Base-by-base conservation (phyloP, 2,113 vertebrate genomes). In the Phaethornis superciliosus region DNA sequence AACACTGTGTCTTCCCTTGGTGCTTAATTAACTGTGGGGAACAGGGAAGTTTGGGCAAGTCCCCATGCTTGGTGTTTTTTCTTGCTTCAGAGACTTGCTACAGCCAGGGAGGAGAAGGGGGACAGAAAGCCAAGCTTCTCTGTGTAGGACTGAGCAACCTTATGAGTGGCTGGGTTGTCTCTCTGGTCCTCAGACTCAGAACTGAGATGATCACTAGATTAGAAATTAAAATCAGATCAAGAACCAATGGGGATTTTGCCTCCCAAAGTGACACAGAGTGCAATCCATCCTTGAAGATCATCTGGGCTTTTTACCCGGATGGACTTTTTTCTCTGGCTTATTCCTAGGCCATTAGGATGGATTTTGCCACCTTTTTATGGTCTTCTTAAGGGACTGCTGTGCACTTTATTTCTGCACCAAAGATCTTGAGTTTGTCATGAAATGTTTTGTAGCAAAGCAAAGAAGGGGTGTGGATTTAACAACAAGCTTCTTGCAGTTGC, bases 101-200 rank as follows among this genome's bases (percentile, higher is more conserved):
- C 69, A 58, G 35, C 27, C 49, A 30, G 13, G 69, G 9, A 0
- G 10, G 4, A 56, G 23, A 80, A 44, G 12, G 19, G 52, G 5
- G 27, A 24, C 18, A 65, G 26, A 47, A 81, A 10, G 7, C 12
- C 74, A 75, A 67, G 7, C 12, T 71, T 68, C 62, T 79, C 26
- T 30, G 9, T 18, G 33, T 24, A 81, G 65, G 42, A 85, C 26
- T 4, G 2, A 80, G 30, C 16, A 74, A 27, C 18, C 21, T 76
- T 0, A 0, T 47, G 32, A 55, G 33, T 64, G 26, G 7, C 4
- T 5, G 22, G 23, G 4, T 65, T 49, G 33, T 22, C 17, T 52
- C 17, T 33, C 9, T 68, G 44, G 7, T 56, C 44, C 44, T 75
- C 69, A 78, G 18, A 51, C 70, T 88, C 44, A 79, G 58, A 89